Percentiles rank a stretch among this genome's conserved stretches.
Conservation (phyloP, 2,113 vertebrate species). For the Pluvialis apricaria region DNA sequence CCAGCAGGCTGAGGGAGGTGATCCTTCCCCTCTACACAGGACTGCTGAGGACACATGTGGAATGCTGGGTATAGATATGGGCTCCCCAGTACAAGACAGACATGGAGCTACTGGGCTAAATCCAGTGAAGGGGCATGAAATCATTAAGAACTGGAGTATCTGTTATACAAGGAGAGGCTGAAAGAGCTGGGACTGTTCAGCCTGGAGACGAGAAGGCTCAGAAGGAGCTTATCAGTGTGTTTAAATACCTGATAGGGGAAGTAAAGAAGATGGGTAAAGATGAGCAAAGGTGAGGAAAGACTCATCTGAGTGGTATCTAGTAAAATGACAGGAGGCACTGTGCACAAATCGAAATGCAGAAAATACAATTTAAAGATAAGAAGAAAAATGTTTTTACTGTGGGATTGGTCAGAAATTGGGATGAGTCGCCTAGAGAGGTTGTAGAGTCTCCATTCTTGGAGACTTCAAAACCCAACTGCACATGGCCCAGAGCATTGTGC, state of each 20-base stretch:
- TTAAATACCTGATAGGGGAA: background rate
- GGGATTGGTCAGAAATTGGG: background rate
- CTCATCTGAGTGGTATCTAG: background rate
- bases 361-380: background rate
- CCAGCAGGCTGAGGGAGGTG: background rate
- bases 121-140: background rate
- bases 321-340: background rate
- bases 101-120: background rate
- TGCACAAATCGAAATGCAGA: background rate
- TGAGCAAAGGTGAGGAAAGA: background rate
- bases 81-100: background rate
- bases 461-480: background rate
- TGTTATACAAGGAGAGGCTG: background rate
- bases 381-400: background rate
- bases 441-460: background rate
- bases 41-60: accelerated
- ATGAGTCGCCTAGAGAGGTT: background rate
- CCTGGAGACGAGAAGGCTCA: background rate
- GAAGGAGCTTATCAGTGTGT: background rate
- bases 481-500: background rate
- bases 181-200: background rate
- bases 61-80: background rate
- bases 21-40: background rate
- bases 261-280: background rate
- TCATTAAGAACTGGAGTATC: background rate